These are phyloP conservation scores for Corbicula japonica DNA, from an alignment of 2,888 invertebrate genomes.

Conservation along the genomic window DNA sequence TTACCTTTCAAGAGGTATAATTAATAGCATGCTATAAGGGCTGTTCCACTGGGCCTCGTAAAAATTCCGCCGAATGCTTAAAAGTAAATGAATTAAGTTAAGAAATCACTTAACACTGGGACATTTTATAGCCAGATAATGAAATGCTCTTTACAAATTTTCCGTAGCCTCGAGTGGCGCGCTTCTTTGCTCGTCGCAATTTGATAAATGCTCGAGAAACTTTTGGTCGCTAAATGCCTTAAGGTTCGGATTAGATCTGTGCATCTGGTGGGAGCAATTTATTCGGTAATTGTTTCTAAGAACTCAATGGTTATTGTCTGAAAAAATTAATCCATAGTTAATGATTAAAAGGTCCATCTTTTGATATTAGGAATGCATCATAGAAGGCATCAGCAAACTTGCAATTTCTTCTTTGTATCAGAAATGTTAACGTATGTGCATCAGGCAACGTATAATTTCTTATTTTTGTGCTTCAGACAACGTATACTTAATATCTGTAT, in stretches of 20 bases:
- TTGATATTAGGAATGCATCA: too few species aligned
- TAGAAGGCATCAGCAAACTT: too few species aligned
- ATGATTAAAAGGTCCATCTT: too few species aligned
- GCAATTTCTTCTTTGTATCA: too few species aligned
- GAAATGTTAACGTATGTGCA: too few species aligned
- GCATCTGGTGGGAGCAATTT: conserved; percentile 21
- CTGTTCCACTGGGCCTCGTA: conserved; percentile 22
- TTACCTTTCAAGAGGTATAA: conserved; percentile 44
- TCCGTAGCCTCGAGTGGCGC: conserved; percentile 35
- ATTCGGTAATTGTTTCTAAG: conserved; percentile 27
- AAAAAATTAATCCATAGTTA: conserved; percentile 33
- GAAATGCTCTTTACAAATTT: conserved; percentile 38
- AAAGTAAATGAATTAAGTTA: conserved; percentile 41
- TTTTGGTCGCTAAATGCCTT: conserved; percentile 17
- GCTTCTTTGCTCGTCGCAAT: conserved; percentile 13
- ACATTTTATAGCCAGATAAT: conserved; percentile 50
- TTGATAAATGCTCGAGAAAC: conserved; percentile 16
- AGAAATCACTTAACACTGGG: conserved; percentile 48
- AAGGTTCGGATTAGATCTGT: conserved; percentile 12
- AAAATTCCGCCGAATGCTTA: conserved; percentile 27
- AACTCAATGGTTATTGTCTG: conserved; percentile 24
- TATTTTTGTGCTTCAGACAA: too few species aligned
- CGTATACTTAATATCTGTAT: too few species aligned
- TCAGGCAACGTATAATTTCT: too few species aligned
- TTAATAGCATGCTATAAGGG: conserved; percentile 37